Evolutionary conservation across 2,888 invertebrate genomes (phyloP).

Genomic region (Drosophila affinis): DNA sequence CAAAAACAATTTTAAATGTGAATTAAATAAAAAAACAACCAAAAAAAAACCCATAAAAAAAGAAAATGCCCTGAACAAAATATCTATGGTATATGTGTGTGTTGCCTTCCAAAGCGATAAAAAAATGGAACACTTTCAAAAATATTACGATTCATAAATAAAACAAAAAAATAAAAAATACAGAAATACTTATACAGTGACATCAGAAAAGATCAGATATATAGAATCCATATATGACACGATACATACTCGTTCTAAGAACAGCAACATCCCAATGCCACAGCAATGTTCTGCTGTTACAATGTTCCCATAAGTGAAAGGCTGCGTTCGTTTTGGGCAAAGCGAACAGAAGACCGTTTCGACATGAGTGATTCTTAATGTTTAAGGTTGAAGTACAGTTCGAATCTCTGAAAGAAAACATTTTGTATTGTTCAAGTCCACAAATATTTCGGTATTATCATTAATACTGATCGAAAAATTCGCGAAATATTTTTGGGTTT

Average conservation of each 20-base stretch:
- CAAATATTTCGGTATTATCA: too few relatives aligned
- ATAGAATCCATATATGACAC: neutral
- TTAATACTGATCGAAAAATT: too few relatives aligned
- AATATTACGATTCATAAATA: slow-evolving; percentile 37
- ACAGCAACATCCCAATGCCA: neutral
- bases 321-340: neutral
- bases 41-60: slow-evolving; percentile 57
- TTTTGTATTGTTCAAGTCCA: too few relatives aligned
- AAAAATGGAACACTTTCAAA: slow-evolving; percentile 37
- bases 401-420: too few relatives aligned
- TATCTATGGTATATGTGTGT: slow-evolving; percentile 24
- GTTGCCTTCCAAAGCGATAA: neutral
- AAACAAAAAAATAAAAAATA: neutral
- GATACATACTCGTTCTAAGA: neutral
- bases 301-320: neutral
- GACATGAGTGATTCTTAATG: neutral
- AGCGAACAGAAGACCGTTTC: too few relatives aligned
- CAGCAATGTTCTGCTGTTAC: neutral
- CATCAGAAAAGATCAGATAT: neutral
- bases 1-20: slow-evolving; percentile 58
- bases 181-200: slow-evolving; percentile 1
- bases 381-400: neutral
- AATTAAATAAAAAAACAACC: slow-evolving; percentile 42
- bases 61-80: slow-evolving; percentile 51
- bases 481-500: too few relatives aligned